These are phyloP conservation scores for Halcyon chelicuti DNA, from an alignment of 2,797 vertebrate species.

Conservation along the genomic window DNA sequence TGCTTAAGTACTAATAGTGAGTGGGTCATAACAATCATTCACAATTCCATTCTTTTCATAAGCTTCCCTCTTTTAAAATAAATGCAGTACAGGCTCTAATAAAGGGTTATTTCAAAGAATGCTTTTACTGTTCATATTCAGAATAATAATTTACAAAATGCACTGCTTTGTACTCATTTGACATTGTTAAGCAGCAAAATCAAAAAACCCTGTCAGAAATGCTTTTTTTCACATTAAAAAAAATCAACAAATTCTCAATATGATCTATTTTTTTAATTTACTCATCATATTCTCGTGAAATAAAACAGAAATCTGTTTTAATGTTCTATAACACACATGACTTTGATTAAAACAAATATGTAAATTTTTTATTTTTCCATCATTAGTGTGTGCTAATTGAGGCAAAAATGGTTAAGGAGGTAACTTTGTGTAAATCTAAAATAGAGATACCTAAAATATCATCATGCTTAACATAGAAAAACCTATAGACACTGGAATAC, in stretches of 20 bases:
- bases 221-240: not conserved
- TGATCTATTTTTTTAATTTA: not conserved
- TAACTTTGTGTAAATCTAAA: not conserved
- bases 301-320: not conserved
- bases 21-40: slow-evolving; percentile 6
- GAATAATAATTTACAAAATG: not conserved
- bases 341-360: not conserved
- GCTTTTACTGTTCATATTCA: not conserved
- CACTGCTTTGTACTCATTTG: not conserved
- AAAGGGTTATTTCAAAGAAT: slow-evolving; percentile 8
- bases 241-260: not conserved
- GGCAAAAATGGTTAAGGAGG: not conserved
- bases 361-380: not conserved
- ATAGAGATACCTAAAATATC: not conserved
- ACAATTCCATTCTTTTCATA: slow-evolving; percentile 5
- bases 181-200: not conserved
- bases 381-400: not conserved
- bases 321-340: not conserved
- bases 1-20: not conserved
- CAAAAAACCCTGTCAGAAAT: not conserved
- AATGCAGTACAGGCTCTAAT: not conserved
- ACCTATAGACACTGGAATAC: not conserved
- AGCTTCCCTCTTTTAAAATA: not conserved
- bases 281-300: not conserved
- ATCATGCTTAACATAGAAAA: not conserved